A percentile compares a stretch with the other conserved stretches of the same genome.
These are phyloP conservation scores for Limenitis camilla DNA, from an alignment of 2,888 invertebrate species.

Conservation along the genomic window DNA sequence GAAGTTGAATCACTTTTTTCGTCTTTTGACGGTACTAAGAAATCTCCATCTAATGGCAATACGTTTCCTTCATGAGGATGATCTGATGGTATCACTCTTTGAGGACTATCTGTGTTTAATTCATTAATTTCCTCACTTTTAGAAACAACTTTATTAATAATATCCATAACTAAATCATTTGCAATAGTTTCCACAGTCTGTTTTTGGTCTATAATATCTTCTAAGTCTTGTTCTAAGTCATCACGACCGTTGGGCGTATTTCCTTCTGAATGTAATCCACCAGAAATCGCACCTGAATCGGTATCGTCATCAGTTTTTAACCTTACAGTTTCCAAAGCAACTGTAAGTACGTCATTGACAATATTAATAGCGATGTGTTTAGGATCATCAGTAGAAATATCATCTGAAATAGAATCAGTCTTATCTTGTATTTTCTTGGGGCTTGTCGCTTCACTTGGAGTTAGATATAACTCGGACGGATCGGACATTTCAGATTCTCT, in stretches of 20 bases:
- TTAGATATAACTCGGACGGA: slow-evolving; percentile 79
- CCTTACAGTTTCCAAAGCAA: slow-evolving; percentile 61
- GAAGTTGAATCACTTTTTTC: slow-evolving; percentile 33
- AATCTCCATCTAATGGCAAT: slow-evolving; percentile 62
- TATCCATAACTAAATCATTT: slow-evolving; percentile 51
- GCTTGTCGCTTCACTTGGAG: slow-evolving; percentile 78
- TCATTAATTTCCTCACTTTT: slow-evolving; percentile 34
- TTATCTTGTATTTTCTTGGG: slow-evolving; percentile 63
- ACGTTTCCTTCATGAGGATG: slow-evolving; percentile 62
- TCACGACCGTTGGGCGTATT: slow-evolving; percentile 65
- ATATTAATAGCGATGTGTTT: slow-evolving; percentile 63
- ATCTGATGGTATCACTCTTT: slow-evolving; percentile 49
- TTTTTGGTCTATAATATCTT: slow-evolving; percentile 54
- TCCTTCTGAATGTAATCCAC: slow-evolving; percentile 61
- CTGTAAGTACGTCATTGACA: slow-evolving; percentile 65
- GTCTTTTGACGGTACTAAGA: slow-evolving; percentile 44
- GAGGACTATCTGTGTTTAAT: slow-evolving; percentile 37
- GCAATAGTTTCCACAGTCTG: slow-evolving; percentile 51
- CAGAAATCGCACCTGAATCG: slow-evolving; percentile 67
- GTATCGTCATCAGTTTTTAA: slow-evolving; percentile 64
- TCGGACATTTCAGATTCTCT: slow-evolving; percentile 79
- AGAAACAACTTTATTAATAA: slow-evolving; percentile 45
- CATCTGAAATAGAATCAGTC: slow-evolving; percentile 49
- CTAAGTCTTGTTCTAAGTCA: slow-evolving; percentile 62
- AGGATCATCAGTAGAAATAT: slow-evolving; percentile 49